Evolutionary conservation across 2,797 vertebrate species (phyloP).

Genomic region (Mormyrops boulengeri): DNA sequence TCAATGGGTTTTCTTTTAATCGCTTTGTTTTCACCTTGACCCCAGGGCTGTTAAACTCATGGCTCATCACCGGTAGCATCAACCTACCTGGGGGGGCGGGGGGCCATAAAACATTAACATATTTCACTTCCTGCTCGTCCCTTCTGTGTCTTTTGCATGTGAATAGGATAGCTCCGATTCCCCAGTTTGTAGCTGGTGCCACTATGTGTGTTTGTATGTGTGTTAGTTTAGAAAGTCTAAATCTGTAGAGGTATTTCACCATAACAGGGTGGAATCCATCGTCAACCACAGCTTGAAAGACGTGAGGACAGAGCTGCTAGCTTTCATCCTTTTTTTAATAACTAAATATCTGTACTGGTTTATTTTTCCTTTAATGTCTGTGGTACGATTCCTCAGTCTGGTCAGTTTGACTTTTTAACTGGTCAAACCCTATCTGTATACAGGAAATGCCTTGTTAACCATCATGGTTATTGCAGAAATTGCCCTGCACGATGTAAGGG

Average conservation of each 20-base stretch:
- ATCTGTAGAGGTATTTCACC: conserved; percentile 25
- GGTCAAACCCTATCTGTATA: background rate
- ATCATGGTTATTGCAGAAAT: background rate
- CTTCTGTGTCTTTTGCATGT: conserved; percentile 34
- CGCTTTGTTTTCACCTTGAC: conserved; percentile 12
- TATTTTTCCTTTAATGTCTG: conserved; percentile 28
- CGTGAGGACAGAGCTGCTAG: conserved; percentile 20
- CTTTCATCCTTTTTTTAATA: conserved; percentile 31
- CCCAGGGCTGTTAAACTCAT: background rate
- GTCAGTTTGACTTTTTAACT: conserved; percentile 17
- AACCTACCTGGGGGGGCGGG: background rate
- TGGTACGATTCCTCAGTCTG: conserved; percentile 27
- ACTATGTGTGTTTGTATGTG: background rate
- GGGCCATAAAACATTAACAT: conserved; percentile 37
- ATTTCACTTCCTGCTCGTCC: conserved; percentile 32
- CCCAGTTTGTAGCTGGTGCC: conserved; percentile 37
- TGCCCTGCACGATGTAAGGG: background rate
- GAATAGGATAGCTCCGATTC: conserved; percentile 37
- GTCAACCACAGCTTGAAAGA: conserved; percentile 29
- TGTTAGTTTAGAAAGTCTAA: conserved; percentile 24
- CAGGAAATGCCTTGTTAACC: conserved; percentile 22
- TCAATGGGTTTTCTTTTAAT: background rate
- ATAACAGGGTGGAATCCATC: background rate
- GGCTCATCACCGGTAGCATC: background rate
- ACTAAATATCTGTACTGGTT: conserved; percentile 19